Conservation (phyloP, 2,888 invertebrate genomes). For the Lissonota sp. region DNA sequence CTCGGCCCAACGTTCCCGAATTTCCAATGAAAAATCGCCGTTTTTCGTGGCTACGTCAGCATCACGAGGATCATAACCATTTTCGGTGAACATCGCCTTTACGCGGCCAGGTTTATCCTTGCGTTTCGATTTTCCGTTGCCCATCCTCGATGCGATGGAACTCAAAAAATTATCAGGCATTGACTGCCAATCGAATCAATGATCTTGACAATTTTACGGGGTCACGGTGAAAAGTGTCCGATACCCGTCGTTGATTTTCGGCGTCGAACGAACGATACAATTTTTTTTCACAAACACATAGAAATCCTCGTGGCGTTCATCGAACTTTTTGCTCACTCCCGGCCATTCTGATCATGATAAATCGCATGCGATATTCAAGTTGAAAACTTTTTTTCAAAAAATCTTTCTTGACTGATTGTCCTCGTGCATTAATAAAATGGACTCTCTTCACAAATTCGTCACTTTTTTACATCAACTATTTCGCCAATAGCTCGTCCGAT, state of each 20-base stretch:
- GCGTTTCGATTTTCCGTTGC: conserved; percentile 65
- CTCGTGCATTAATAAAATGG: background rate
- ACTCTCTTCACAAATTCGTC: conserved; percentile 5
- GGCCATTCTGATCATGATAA: conserved; percentile 4
- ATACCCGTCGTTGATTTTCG: background rate
- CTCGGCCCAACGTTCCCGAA: conserved; percentile 76
- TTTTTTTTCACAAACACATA: conserved; percentile 23
- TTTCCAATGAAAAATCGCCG: conserved; percentile 45
- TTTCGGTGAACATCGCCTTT: too few species aligned
- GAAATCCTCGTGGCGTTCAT: conserved; percentile 24
- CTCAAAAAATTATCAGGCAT: conserved; percentile 57
- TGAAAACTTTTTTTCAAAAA: conserved; percentile 8
- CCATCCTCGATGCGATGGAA: conserved; percentile 67
- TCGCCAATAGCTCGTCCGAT: conserved; percentile 36
- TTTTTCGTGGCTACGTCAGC: conserved; percentile 15
- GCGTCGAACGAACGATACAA: conserved; percentile 27
- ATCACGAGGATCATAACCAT: background rate
- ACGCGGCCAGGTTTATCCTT: conserved; percentile 39
- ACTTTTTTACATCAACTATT: conserved; percentile 14
- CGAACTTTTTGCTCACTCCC: conserved; percentile 6
- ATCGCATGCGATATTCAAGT: background rate
- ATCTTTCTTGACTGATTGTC: background rate
- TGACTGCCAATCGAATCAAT: conserved; percentile 11
- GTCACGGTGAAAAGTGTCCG: conserved; percentile 10
- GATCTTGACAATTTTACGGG: conserved; percentile 6